Percentiles rank a stretch among this genome's conserved stretches.
phyloP scores from a whole-genome alignment of 1,140 invertebrate genomes.

The Euwallacea fornicatus region DNA sequence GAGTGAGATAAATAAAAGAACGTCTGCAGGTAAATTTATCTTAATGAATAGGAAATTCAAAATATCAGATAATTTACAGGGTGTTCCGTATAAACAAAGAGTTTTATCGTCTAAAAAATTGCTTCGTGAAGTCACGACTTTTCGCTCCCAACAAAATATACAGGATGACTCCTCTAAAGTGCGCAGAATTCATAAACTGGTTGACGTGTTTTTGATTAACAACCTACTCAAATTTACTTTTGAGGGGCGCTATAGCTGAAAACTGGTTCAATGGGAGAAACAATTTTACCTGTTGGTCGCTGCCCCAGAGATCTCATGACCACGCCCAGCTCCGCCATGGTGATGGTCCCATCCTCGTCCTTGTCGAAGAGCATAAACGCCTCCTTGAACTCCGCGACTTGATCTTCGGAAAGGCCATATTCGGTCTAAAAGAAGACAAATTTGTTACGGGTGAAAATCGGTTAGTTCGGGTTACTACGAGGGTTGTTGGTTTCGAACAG shows the following conservation, averaged over 20 bases:
- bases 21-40: too few species aligned
- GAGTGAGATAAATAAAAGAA: too few species aligned
- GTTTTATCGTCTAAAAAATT: too few species aligned
- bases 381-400: constrained; percentile 88
- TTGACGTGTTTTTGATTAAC: too few species aligned
- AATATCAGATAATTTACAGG: not conserved
- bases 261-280: too few species aligned
- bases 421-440: constrained; percentile 63
- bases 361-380: constrained; percentile 93
- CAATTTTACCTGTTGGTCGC: constrained; percentile 73
- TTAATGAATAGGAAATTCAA: too few species aligned
- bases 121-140: too few species aligned
- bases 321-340: constrained; percentile 83
- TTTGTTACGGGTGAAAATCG: not conserved
- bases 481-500: not conserved
- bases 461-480: not conserved
- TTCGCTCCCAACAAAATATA: too few species aligned
- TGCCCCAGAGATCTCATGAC: constrained; percentile 89
- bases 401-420: constrained; percentile 83
- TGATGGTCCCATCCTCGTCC: constrained; percentile 88
- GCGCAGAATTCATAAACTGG: too few species aligned
- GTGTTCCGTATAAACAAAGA: not conserved
- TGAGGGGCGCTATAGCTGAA: too few species aligned
- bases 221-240: too few species aligned
- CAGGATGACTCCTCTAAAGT: too few species aligned